phyloP scores from a whole-genome alignment of 2,888 invertebrate species.

The Polydrusus tereticollis region DNA sequence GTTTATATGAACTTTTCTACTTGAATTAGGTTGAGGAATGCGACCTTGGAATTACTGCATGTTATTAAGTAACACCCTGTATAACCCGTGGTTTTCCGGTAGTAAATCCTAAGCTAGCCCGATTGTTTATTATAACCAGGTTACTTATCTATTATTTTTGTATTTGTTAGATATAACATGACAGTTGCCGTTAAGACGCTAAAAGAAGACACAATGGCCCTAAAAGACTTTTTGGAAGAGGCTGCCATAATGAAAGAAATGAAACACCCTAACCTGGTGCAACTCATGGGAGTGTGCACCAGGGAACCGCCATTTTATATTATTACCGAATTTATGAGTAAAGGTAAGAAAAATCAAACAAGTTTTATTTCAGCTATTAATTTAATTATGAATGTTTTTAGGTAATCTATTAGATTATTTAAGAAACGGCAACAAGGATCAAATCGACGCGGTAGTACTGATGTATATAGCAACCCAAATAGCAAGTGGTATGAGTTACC shows the following conservation, averaged over 20 bases:
- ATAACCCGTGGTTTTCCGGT: no score
- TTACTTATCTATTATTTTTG: neutral
- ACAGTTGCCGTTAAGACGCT: constrained; percentile 99
- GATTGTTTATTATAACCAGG: neutral
- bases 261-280: constrained; percentile 98
- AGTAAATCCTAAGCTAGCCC: no score
- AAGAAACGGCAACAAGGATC: constrained; percentile 86
- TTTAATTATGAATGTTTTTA: no score
- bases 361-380: no score
- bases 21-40: no score
- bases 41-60: no score
- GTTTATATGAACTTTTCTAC: no score
- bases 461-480: constrained; percentile 99
- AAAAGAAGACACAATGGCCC: constrained; percentile 99
- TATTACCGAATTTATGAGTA: constrained; percentile 99
- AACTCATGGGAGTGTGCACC: constrained; percentile 97
- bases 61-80: no score
- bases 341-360: no score
- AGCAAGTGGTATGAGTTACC: constrained; percentile 98
- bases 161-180: constrained; percentile 79
- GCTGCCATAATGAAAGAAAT: constrained; percentile 99
- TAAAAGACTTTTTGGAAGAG: constrained; percentile 99
- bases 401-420: constrained; percentile 94
- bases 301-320: constrained; percentile 99
- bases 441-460: constrained; percentile 93